Percentiles rank a stretch among this genome's conserved stretches.
Evolutionary conservation across 2,888 invertebrate genomes (phyloP).

Genomic region (Lithophane ornitopus): DNA sequence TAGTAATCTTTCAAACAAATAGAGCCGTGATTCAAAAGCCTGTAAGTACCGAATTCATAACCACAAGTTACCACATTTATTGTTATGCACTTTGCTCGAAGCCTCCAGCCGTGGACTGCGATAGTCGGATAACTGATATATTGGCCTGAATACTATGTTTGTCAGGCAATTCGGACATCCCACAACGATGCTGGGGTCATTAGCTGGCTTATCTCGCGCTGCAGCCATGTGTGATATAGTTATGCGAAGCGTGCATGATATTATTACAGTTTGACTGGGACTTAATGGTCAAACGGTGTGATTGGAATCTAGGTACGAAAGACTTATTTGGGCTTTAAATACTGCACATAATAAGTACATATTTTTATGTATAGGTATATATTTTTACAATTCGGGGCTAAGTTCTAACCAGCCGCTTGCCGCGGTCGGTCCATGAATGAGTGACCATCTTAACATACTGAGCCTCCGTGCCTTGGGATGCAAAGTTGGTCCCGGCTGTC

Average conservation of each 20-base stretch:
- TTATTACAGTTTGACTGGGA: neutral
- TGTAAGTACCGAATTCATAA: neutral
- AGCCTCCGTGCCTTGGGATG: no score
- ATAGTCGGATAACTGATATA: constrained; percentile 1
- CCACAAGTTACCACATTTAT: neutral
- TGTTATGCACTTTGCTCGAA: neutral
- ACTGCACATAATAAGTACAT: neutral
- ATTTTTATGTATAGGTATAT: no score
- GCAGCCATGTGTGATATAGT: constrained; percentile 20
- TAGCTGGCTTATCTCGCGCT: constrained; percentile 44
- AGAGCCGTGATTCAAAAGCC: neutral
- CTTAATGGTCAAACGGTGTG: neutral
- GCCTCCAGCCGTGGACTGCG: neutral
- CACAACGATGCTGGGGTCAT: constrained; percentile 12
- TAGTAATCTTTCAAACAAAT: neutral
- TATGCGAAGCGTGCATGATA: neutral
- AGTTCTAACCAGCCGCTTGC: no score
- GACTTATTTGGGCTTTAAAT: neutral
- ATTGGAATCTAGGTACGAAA: neutral
- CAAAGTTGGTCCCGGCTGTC: no score
- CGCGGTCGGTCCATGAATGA: no score
- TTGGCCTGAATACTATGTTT: constrained; percentile 2
- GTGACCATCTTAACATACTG: no score
- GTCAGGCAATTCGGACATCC: constrained; percentile 16
- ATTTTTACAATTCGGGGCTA: no score